Base-by-base conservation (phyloP, 1,140 invertebrate genomes). In the Sarcophaga peregrina region DNA sequence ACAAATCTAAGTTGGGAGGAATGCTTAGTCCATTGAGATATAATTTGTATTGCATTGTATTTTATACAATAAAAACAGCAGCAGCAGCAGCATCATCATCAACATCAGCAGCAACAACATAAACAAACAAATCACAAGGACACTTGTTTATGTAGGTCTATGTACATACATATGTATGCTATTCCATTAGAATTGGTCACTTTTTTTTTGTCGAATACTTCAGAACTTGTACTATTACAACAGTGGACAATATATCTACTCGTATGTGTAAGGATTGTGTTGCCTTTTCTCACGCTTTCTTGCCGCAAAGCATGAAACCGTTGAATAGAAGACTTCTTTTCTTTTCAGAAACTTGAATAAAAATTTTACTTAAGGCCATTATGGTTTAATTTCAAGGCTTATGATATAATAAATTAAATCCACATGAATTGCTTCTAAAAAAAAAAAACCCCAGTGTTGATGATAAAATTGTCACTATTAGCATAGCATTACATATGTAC, bases 131-230 rank as follows among this genome's bases (percentile, higher is more conserved):
- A 50, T 37, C 20, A 50, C 50, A 48, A 48, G 76, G 47, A 52
- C 76, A 80, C 50, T 80, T 37, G 25, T 37, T 1, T 37, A 37
- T 37, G 25, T 37, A 2, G 25, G 25, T 37, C 1, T 37, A 37
- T 37, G 25, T 37, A 4, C 4, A n/a, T n/a, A 78, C 37, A 76
- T 76, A 47, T 15, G n/a, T 11, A 17, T 20, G 20, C 1, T 52
- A 45, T 72, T 47, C 46, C 47, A 68, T 62, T 81, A 47, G 68
- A 81, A 72, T 81, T 81, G 80, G 45, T 11, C 45, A 81, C n/a
- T 68, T 68, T 68, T 46, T 52, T 45, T 62, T 8, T 45, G n/a
- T n/a, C n/a, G n/a, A n/a, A 15, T 15, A 80, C 47, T 37, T 37
- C 4, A 37, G 25, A 37, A 37, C 25, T 37, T 37, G 25, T 37